Evolutionary conservation across 2,797 vertebrate species (phyloP).

Genomic region (Helicolenus hilgendorfi): DNA sequence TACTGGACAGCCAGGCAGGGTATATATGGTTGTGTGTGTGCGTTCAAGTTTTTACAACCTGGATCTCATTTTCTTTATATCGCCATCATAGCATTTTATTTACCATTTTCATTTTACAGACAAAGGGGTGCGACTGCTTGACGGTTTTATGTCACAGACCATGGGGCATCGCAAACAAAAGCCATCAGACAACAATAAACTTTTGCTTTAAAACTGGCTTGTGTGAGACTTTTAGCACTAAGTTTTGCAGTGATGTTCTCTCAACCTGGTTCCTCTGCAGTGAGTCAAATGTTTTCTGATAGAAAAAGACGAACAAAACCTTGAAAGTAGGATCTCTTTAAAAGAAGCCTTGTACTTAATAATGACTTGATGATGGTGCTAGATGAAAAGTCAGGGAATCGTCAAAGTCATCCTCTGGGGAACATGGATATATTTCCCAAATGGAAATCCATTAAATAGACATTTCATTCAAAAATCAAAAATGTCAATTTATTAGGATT

Average conservation of each 20-base stretch:
- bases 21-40: not conserved
- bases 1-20: slow-evolving; percentile 26
- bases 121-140: not conserved
- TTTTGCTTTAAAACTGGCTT: not conserved
- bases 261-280: not conserved
- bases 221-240: not conserved
- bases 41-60: slow-evolving; percentile 28
- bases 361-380: not conserved
- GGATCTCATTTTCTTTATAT: slow-evolving; percentile 10
- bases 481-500: not conserved
- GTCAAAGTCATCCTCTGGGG: not conserved
- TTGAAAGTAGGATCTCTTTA: not conserved
- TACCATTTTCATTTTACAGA: slow-evolving; percentile 7
- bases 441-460: not conserved
- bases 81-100: not conserved
- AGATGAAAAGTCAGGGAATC: not conserved
- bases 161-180: slow-evolving; percentile 29
- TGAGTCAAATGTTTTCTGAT: not conserved
- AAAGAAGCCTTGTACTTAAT: not conserved
- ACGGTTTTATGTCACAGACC: slow-evolving; percentile 14
- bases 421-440: not conserved
- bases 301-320: not conserved
- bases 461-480: not conserved
- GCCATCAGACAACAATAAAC: slow-evolving; percentile 10
- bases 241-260: not conserved